A percentile compares a stretch with the other conserved stretches of the same genome.
Conservation (phyloP, 1,140 invertebrate genomes). For the Zaprionus nigranus region DNA sequence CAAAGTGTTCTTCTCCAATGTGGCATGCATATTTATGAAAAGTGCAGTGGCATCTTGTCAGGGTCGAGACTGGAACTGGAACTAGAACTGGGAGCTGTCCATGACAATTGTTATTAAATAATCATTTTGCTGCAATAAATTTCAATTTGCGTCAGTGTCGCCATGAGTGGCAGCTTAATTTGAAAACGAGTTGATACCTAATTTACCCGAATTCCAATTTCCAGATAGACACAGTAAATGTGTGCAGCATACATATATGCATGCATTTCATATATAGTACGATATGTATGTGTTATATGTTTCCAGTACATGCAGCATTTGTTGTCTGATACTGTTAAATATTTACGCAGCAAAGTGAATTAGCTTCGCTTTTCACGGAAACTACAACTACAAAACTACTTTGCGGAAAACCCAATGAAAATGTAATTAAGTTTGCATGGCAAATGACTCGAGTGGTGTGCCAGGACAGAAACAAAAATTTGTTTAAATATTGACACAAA, state of each 20-base stretch:
- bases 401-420: constrained; percentile 67
- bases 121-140: constrained; percentile 81
- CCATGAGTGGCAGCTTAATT: constrained; percentile 74
- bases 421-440: constrained; percentile 77
- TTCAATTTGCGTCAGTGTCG: constrained; percentile 69
- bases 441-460: constrained; percentile 73
- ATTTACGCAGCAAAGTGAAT: constrained; percentile 67
- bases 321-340: constrained; percentile 42
- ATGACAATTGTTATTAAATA: constrained; percentile 73
- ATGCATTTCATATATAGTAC: background rate
- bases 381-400: constrained; percentile 47
- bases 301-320: background rate
- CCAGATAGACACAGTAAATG: background rate
- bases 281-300: background rate
- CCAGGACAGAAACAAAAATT: constrained; percentile 30
- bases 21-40: constrained; percentile 78
- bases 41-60: constrained; percentile 72
- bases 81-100: constrained; percentile 1
- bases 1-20: constrained; percentile 15
- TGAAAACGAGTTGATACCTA: constrained; percentile 31
- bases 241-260: background rate
- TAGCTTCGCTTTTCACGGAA: constrained; percentile 44
- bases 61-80: constrained; percentile 14
- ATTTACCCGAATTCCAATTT: constrained; percentile 2
- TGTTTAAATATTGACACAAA: constrained; percentile 59